phyloP scores from a whole-genome alignment of 2,888 invertebrate genomes.

The Polydrusus pterygomalis region DNA sequence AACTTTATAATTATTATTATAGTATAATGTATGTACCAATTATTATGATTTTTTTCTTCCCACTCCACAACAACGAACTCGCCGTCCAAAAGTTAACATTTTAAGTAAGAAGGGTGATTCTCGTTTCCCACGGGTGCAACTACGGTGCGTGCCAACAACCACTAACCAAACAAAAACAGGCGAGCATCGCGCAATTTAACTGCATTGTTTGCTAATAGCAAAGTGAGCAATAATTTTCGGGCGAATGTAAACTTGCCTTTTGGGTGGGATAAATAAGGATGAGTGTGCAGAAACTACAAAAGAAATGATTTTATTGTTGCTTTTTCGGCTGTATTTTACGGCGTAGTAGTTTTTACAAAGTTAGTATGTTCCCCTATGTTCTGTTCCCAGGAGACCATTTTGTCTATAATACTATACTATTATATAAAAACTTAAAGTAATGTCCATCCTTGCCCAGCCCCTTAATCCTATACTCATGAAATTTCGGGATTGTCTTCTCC shows the following conservation, averaged over 20 bases:
- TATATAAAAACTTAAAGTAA: no score
- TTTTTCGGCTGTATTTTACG: neutral
- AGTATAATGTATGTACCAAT: no score
- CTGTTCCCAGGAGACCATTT: no score
- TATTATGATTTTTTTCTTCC: no score
- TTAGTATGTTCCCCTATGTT: no score
- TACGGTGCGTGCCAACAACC: constrained; percentile 68
- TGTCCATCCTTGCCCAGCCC: no score
- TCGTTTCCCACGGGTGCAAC: constrained; percentile 68
- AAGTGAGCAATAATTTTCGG: constrained; percentile 63
- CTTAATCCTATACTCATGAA: no score
- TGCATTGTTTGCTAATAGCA: constrained; percentile 64
- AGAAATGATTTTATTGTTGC: neutral
- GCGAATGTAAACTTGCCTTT: constrained; percentile 49
- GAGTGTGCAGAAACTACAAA: neutral
- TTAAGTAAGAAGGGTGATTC: constrained; percentile 45
- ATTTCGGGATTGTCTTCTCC: no score
- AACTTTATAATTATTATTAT: no score
- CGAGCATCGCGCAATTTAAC: constrained; percentile 65
- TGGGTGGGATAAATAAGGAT: constrained; percentile 40
- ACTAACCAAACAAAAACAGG: constrained; percentile 68
- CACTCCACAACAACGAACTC: constrained; percentile 36
- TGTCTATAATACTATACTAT: no score
- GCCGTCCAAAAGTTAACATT: constrained; percentile 54
- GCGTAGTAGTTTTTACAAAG: no score